phyloP scores from a whole-genome alignment of 2,113 vertebrate genomes.

The Dipodomys stephensi region DNA sequence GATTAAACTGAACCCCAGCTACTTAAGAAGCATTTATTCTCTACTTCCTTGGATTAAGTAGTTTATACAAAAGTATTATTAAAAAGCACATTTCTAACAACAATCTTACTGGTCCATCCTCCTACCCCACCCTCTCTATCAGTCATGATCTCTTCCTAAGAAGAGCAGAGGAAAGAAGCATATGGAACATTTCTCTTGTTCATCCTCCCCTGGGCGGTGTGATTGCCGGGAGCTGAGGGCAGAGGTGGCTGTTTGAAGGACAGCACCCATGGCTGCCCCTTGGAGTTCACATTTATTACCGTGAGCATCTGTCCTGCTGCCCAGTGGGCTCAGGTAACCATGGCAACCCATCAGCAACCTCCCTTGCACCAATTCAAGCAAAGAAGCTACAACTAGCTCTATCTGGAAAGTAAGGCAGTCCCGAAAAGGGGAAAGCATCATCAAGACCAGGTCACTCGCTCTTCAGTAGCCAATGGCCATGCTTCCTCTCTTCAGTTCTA shows the following conservation, averaged over 20 bases:
- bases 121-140: not conserved
- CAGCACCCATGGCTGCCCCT: constrained; percentile 20
- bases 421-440: constrained; percentile 10
- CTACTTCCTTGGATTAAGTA: constrained; percentile 38
- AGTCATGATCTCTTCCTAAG: not conserved
- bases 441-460: constrained; percentile 76
- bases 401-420: not conserved
- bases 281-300: constrained; percentile 11
- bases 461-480: constrained; percentile 50
- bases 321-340: constrained; percentile 71
- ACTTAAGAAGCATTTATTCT: constrained; percentile 62
- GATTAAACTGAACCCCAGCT: constrained; percentile 68
- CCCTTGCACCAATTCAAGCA: constrained; percentile 75
- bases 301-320: constrained; percentile 55
- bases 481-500: constrained; percentile 52
- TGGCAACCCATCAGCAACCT: constrained; percentile 76
- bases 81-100: constrained; percentile 63
- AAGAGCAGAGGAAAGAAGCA: not conserved
- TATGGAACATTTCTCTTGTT: not conserved
- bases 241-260: not conserved
- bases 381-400: constrained; percentile 42
- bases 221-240: not conserved
- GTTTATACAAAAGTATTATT: constrained; percentile 20
- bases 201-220: not conserved
- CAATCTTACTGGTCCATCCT: not conserved